These are phyloP conservation scores for Parnassius glacialis DNA, from an alignment of 2,888 invertebrate genomes.

Conservation along the genomic window DNA sequence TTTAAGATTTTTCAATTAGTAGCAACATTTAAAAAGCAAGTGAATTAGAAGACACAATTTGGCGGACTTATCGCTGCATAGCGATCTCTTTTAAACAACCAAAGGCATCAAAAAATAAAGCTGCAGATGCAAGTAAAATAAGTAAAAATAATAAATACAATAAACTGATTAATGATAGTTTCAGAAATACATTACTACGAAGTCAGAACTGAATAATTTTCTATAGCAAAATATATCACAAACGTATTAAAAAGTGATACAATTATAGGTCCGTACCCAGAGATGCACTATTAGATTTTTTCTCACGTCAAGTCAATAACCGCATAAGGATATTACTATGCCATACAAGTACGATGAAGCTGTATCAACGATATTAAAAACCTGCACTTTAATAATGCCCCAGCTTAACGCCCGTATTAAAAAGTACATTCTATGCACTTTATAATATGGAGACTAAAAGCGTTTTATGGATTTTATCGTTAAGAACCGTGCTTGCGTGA, in stretches of 20 bases:
- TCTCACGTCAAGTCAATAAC: constrained; percentile 37
- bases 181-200: no score
- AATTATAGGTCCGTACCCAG: constrained; percentile 13
- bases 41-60: no score
- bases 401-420: constrained; percentile 15
- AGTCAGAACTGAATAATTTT: no score
- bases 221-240: no score
- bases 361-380: constrained; percentile 47
- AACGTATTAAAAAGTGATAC: constrained; percentile 17
- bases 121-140: no score
- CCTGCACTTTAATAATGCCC: constrained; percentile 36
- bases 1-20: no score
- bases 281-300: constrained; percentile 39
- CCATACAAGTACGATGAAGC: constrained; percentile 51
- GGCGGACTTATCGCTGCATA: no score
- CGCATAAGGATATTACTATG: constrained; percentile 57
- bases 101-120: no score
- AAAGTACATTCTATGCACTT: constrained; percentile 9
- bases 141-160: no score
- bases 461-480: constrained; percentile 3
- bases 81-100: no score
- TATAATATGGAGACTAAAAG: constrained; percentile 3
- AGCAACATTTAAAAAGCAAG: no score
- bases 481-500: not conserved
- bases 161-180: no score